Base-by-base conservation (phyloP, 2,797 vertebrate species). In the Vireo griseus region DNA sequence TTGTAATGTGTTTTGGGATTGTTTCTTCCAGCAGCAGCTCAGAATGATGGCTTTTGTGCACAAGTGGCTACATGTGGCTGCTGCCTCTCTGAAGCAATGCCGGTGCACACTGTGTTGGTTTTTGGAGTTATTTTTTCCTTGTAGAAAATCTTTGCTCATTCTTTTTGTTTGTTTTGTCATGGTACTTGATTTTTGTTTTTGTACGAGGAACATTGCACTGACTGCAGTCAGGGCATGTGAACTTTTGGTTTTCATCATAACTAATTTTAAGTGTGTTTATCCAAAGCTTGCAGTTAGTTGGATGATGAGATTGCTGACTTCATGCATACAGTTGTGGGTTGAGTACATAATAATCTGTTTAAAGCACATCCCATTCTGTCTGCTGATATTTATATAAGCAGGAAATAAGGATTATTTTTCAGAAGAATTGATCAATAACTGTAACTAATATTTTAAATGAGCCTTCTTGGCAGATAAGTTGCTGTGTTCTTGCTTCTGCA, bases 41-140 rank as follows among this genome's bases (percentile, higher is more conserved):
- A 5, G 54, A 86, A 31, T 21, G 86, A 61, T 80, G 76, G 19
- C 47, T 94, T 94, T 87, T 9, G 39, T 95, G 87, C 83, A 92
- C 77, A 92, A 92, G 54, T 75, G 83, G 58, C 94, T 91, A 10
- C 82, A 45, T 92, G 84, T 95, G 81, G 67, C 66, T 92, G 65
- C 82, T 90, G 74, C 37, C 62, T 78, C 8, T 74, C 44, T 54
- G 7, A 47, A 72, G 35, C 57, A 37, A 19, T 1, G 2, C 25
- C 0, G 2, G 9, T 69, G 50, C 10, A 6, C 0, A 0, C 25
- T 51, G 29, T 24, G 21, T 68, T 75, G 31, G 6, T 10, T 75
- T 72, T 58, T 44, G 26, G 25, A 58, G 59, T 74, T 73, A 35
- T 7, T 62, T 91, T 93, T 91, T 78, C 29, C 42, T 25, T 54